These are phyloP conservation scores for Cinara cedri DNA, from an alignment of 2,888 invertebrate genomes.

Conservation along the genomic window DNA sequence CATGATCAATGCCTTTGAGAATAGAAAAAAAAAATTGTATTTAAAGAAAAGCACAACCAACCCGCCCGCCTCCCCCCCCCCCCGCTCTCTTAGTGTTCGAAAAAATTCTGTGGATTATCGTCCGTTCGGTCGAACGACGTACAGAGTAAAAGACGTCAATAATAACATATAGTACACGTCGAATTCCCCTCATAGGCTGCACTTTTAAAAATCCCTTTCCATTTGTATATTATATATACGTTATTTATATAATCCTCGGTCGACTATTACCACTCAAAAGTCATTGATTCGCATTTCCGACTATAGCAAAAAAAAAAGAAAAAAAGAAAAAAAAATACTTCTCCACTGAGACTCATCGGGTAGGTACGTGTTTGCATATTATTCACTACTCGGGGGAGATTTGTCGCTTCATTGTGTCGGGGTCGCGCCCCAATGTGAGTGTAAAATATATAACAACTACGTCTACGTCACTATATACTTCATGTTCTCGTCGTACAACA, in stretches of 20 bases:
- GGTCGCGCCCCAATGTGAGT: too few species aligned
- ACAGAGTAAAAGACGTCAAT: background rate
- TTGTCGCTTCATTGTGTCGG: conserved; percentile 18
- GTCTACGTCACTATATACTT: too few species aligned
- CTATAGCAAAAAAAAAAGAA: too few species aligned
- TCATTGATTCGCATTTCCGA: conserved; percentile 36
- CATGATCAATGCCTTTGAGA: too few species aligned
- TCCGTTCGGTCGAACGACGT: conserved; percentile 9
- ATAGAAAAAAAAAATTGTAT: too few species aligned
- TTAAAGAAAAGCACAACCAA: too few species aligned
- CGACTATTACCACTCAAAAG: conserved; percentile 15
- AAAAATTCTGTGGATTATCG: conserved; percentile 27
- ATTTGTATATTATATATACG: background rate
- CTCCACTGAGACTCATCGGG: background rate
- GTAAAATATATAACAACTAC: too few species aligned
- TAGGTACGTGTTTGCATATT: conserved; percentile 36
- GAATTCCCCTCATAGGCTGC: too few species aligned
- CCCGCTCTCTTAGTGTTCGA: background rate
- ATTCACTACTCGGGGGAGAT: conserved; percentile 25
- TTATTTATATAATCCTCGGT: conserved; percentile 3
- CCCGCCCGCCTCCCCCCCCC: too few species aligned
- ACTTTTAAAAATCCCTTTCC: background rate
- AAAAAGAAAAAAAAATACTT: too few species aligned
- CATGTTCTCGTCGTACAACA: background rate
- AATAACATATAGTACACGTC: background rate